A percentile compares a stretch with the other conserved stretches of the same genome.
phyloP scores from a whole-genome alignment of 2,113 vertebrate genomes.

The Neomonachus schauinslandi region DNA sequence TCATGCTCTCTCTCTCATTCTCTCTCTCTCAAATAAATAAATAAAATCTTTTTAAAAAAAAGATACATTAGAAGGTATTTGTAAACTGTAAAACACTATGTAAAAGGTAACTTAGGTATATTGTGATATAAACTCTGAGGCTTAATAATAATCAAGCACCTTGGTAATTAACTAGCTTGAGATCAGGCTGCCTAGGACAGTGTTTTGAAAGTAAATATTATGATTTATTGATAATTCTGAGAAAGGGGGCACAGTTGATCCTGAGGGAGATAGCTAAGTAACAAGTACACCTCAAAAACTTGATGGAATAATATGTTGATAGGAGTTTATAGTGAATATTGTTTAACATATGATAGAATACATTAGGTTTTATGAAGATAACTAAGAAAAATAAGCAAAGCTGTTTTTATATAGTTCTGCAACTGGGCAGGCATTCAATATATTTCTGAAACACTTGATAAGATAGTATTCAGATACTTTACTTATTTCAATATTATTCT shows the following conservation, averaged over 20 bases:
- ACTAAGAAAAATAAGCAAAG: not conserved
- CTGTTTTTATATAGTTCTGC: not conserved
- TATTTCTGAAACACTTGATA: not conserved
- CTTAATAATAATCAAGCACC: not conserved
- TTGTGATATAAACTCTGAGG: not conserved
- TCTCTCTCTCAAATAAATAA: no score
- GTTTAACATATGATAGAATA: not conserved
- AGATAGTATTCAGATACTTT: not conserved
- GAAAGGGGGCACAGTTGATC: not conserved
- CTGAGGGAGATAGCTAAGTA: not conserved
- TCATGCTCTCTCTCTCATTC: no score
- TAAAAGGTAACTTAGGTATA: not conserved
- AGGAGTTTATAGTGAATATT: not conserved
- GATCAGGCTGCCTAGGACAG: not conserved
- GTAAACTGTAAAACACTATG: not conserved
- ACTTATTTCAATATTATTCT: not conserved
- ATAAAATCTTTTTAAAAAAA: not conserved
- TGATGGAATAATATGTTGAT: not conserved
- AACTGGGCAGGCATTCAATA: not conserved
- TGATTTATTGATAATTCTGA: not conserved
- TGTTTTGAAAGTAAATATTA: not conserved
- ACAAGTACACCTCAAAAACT: not conserved
- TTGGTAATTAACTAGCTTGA: not conserved
- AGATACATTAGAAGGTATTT: not conserved
- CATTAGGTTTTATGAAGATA: not conserved